phyloP scores from a whole-genome alignment of 2,888 invertebrate species.

The Tenthredo amoena region DNA sequence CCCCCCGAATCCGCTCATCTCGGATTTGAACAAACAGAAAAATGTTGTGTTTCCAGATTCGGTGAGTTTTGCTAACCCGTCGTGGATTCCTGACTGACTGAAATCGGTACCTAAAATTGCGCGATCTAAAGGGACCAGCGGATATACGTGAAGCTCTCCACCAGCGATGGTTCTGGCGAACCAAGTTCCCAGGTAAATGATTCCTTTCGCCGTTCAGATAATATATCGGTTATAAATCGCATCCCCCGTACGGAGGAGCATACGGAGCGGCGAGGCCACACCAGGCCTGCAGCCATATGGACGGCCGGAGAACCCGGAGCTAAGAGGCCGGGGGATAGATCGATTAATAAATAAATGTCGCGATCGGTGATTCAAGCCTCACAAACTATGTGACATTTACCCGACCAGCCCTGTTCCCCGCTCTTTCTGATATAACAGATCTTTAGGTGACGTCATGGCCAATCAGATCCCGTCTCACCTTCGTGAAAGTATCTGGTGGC shows the following conservation, averaged over 20 bases:
- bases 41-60: neutral
- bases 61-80: neutral
- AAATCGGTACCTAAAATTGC: neutral
- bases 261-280: neutral
- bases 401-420: neutral
- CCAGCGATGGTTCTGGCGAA: neutral
- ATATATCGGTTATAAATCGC: neutral
- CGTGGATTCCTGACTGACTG: neutral
- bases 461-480: slow-evolving; percentile 49
- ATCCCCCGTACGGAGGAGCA: neutral
- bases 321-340: neutral
- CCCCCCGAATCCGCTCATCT: neutral
- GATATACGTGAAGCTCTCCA: neutral
- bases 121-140: neutral
- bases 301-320: neutral
- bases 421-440: slow-evolving; percentile 50
- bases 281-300: neutral
- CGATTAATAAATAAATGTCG: slow-evolving; percentile 7
- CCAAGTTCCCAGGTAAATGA: neutral
- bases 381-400: slow-evolving; percentile 48
- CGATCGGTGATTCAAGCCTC: slow-evolving; percentile 34
- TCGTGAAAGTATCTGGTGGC: slow-evolving; percentile 49
- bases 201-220: neutral
- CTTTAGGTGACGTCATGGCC: slow-evolving; percentile 45
- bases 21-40: neutral